Base-by-base conservation (phyloP, 2,113 vertebrate species). In the Dasypus novemcinctus region DNA sequence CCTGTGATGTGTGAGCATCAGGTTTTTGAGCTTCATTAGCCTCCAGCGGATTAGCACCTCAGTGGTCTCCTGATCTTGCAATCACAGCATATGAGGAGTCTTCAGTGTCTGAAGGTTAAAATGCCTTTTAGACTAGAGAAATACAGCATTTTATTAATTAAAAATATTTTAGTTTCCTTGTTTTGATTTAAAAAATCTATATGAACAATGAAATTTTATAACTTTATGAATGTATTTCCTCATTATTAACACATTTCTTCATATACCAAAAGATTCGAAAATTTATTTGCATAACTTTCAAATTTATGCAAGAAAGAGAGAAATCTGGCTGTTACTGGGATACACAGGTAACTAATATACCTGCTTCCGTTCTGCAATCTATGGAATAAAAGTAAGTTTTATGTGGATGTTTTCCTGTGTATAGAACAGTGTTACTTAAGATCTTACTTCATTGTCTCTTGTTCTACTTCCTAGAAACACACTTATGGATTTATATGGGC, bases 141-240 rank as follows among this genome's bases (percentile, higher is more conserved):
- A 66, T 52, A 76, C 1, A 59, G 4, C 25, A 63, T 71, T 15
- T 38, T 38, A 31, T 71, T 87, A 49, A 49, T 69, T 57, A 27
- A 1, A 66, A 54, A 18, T 78, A 46, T 90, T 87, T 74, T 91
- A 14, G 2, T 89, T 86, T 87, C 86, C 4, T 41, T 23, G 78
- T 49, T 54, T 95, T 96, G 79, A 59, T 93, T 85, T 78, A 33
- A 80, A 82, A 93, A 46, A 31, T 49, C 46, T 89, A 76, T 1
- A 1, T 76, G 84, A 76, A 57, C 5, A 87, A 29, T 68, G 90
- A 80, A 23, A 80, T 64, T 81, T 92, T 81, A 12, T 84, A 64
- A 83, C 14, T 69, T 92, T 86, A 33, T 71, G n/a, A 90, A 69
- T 59, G 80, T 25, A 69, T 52, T 17, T 79, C 27, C 2, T 87